Percentiles rank a stretch among this genome's conserved stretches.
Evolutionary conservation across 2,888 invertebrate genomes (phyloP).

Genomic region (Dexiosoma caninum): DNA sequence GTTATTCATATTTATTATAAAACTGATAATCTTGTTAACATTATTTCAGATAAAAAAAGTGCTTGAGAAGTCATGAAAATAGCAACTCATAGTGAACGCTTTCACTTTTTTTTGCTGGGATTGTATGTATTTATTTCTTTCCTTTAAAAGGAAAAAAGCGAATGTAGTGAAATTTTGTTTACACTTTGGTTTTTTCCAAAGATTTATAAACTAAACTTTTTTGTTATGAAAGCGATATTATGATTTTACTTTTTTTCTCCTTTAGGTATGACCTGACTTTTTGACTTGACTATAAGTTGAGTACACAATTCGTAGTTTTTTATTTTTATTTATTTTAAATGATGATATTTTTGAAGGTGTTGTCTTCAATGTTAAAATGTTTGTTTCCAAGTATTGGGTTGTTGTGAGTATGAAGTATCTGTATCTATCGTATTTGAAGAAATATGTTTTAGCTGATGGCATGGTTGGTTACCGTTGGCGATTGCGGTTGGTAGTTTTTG

Average conservation of each 20-base stretch:
- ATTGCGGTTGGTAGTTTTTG: conserved; percentile 25
- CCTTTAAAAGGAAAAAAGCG: conserved; percentile 3
- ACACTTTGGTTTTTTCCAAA: conserved; percentile 46
- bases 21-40: too few relatives aligned
- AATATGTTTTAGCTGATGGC: conserved; percentile 41
- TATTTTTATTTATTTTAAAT: background rate
- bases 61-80: too few relatives aligned
- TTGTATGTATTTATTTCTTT: too few relatives aligned
- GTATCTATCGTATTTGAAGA: conserved; percentile 9
- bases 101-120: conserved; percentile 10
- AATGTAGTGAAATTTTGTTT: conserved; percentile 53
- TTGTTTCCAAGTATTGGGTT: background rate
- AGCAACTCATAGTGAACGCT: too few relatives aligned
- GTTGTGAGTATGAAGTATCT: conserved; percentile 5
- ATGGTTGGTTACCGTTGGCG: conserved; percentile 50
- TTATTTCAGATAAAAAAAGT: too few relatives aligned
- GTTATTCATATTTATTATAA: too few relatives aligned
- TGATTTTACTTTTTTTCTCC: background rate
- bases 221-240: background rate
- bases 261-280: conserved; percentile 56
- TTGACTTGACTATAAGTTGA: conserved; percentile 44
- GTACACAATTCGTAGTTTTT: background rate
- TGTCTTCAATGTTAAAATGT: background rate
- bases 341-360: conserved; percentile 29
- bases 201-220: conserved; percentile 43